A percentile compares a stretch with the other conserved stretches of the same genome.
phyloP scores from a whole-genome alignment of 2,888 invertebrate genomes.

The Andrena bicolor region DNA sequence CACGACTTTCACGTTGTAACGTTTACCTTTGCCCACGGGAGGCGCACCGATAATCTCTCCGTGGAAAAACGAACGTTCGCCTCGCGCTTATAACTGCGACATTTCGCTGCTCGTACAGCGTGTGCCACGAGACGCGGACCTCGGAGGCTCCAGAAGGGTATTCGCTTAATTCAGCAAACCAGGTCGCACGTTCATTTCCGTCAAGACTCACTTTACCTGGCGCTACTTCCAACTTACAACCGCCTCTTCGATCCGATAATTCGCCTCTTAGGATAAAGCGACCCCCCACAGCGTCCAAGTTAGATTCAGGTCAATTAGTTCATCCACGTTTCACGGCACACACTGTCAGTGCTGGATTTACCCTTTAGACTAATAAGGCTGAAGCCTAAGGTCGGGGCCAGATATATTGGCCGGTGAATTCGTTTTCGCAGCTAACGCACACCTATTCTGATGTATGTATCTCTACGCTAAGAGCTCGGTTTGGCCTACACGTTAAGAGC shows the following conservation, averaged over 20 bases:
- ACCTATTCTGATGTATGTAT: too few species aligned
- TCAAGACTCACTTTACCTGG: background rate
- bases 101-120: conserved; percentile 31
- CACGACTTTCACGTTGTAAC: conserved; percentile 59
- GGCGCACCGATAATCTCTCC: conserved; percentile 30
- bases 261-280: too few species aligned
- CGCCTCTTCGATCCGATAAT: too few species aligned
- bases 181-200: background rate
- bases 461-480: too few species aligned
- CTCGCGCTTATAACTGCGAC: conserved; percentile 23
- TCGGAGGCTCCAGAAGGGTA: background rate
- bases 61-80: conserved; percentile 18
- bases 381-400: too few species aligned
- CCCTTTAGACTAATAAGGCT: too few species aligned
- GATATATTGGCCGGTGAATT: too few species aligned
- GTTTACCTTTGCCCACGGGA: conserved; percentile 50
- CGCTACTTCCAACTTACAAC: background rate
- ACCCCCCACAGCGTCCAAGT: too few species aligned
- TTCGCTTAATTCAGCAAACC: background rate
- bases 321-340: background rate
- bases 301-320: background rate
- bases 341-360: too few species aligned
- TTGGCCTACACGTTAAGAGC: too few species aligned
- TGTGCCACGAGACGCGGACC: background rate
- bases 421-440: too few species aligned